phyloP scores from a whole-genome alignment of 2,888 invertebrate genomes.

The Halictus ligatus region DNA sequence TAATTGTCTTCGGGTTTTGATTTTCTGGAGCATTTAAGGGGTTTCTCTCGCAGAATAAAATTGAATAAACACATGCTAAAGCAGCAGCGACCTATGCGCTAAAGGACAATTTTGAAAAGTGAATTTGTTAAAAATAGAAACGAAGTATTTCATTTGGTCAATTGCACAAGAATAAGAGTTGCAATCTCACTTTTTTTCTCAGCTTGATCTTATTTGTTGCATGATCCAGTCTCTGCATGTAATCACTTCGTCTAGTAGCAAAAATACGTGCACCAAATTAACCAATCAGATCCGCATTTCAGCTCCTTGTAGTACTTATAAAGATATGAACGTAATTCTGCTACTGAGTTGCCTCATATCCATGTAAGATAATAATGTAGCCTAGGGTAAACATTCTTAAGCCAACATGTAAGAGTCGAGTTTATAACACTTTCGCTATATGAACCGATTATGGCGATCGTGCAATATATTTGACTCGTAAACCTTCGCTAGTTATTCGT shows the following conservation, averaged over 20 bases:
- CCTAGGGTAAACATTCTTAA: neutral
- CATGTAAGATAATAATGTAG: neutral
- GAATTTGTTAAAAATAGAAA: neutral
- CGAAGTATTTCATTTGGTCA: neutral
- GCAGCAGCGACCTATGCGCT: neutral
- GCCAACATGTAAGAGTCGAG: neutral
- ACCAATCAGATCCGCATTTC: neutral
- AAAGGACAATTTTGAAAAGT: neutral
- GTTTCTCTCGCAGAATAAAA: too few relatives aligned
- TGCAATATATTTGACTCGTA: neutral
- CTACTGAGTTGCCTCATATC: neutral
- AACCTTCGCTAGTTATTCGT: neutral
- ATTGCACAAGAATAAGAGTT: neutral
- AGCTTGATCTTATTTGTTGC: neutral
- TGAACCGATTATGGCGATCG: neutral
- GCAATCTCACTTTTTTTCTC: neutral
- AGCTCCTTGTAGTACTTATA: neutral
- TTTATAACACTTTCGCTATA: neutral
- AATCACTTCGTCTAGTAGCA: neutral
- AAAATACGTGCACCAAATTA: neutral
- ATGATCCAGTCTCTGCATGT: neutral
- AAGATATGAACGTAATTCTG: neutral
- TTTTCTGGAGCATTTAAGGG: too few relatives aligned
- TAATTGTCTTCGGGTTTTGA: too few relatives aligned
- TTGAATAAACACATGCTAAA: too few relatives aligned